A percentile compares a stretch with the other conserved stretches of the same genome.
Evolutionary conservation across 2,797 vertebrate species (phyloP).

Genomic region (Bradypodion ventrale): DNA sequence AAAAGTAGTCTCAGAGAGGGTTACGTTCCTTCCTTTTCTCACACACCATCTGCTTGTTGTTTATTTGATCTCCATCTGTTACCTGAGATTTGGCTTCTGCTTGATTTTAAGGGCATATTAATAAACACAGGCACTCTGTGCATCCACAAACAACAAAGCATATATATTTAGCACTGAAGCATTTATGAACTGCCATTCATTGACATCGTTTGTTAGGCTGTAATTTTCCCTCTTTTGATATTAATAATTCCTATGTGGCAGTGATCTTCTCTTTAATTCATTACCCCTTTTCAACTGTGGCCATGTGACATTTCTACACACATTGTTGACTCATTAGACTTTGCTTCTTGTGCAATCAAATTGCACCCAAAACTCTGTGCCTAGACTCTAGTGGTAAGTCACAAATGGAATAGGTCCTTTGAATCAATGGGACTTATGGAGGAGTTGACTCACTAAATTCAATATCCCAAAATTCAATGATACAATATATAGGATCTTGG

Average conservation of each 20-base stretch:
- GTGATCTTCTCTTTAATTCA: neutral
- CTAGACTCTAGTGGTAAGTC: no score
- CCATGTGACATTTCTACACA: neutral
- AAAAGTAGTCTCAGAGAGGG: neutral
- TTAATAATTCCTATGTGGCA: neutral
- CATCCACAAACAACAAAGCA: neutral
- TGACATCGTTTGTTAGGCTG: neutral
- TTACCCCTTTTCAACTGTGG: neutral
- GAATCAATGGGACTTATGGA: no score
- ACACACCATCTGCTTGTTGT: constrained; percentile 15
- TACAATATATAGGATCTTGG: no score
- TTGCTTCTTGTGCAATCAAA: neutral
- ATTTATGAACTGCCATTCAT: neutral
- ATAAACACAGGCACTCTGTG: neutral
- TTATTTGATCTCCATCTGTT: constrained; percentile 28
- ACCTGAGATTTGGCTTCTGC: constrained; percentile 27
- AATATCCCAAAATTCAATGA: no score
- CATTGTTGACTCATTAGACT: neutral
- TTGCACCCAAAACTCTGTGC: neutral
- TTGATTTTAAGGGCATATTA: constrained; percentile 18
- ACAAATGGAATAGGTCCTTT: no score
- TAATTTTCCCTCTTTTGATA: neutral
- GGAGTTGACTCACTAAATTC: no score
- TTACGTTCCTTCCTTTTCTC: constrained; percentile 12
- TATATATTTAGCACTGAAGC: neutral